Evolutionary conservation across 2,797 vertebrate genomes (phyloP).

Genomic region (Sebastes variabilis): DNA sequence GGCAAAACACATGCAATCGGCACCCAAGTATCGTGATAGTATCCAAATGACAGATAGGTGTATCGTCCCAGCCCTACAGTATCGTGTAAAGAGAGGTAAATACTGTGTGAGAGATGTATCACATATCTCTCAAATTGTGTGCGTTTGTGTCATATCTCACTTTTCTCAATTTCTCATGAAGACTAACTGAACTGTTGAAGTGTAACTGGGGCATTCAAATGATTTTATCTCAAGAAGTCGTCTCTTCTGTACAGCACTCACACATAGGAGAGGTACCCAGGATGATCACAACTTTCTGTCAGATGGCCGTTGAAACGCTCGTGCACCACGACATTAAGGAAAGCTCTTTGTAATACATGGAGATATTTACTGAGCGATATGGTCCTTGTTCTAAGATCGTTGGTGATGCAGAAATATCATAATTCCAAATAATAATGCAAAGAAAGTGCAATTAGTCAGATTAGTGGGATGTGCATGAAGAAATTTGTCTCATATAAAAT

Average conservation of each 20-base stretch:
- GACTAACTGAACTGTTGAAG: slow-evolving; percentile 10
- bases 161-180: background rate
- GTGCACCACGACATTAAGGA: background rate
- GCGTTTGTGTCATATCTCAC: slow-evolving; percentile 6
- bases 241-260: background rate
- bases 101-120: background rate
- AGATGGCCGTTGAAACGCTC: slow-evolving; percentile 4
- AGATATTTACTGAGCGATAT: background rate
- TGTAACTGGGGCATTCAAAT: slow-evolving; percentile 24
- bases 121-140: background rate
- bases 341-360: background rate
- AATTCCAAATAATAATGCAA: slow-evolving; percentile 11
- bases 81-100: background rate
- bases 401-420: background rate
- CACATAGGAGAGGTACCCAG: background rate
- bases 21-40: too few relatives aligned
- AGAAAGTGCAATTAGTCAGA: background rate
- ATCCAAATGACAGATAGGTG: too few relatives aligned
- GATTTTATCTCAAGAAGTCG: slow-evolving; percentile 22
- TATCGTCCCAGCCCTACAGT: too few relatives aligned
- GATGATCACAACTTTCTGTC: background rate
- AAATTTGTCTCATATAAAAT: background rate
- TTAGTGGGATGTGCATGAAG: slow-evolving; percentile 6
- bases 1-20: too few relatives aligned
- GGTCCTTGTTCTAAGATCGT: background rate